These are phyloP conservation scores for Amphiura filiformis DNA, from an alignment of 35 echinoderm and acorn worm genomes.

Conservation along the genomic window DNA sequence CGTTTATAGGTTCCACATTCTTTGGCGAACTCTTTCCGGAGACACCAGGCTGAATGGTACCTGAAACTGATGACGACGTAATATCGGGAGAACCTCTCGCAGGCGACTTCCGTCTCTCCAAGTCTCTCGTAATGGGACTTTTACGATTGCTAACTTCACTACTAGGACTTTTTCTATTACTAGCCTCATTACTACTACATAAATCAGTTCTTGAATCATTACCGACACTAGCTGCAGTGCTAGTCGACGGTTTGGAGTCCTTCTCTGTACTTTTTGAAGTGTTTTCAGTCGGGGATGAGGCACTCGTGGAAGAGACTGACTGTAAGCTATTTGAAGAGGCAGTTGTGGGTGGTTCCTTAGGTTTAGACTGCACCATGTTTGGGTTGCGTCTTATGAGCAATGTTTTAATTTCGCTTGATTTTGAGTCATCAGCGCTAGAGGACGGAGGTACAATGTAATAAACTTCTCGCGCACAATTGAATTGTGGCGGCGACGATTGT, in stretches of 20 bases:
- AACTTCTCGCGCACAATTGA: slow-evolving; percentile 41
- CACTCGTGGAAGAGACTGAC: slow-evolving; percentile 71
- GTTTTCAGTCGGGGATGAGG: slow-evolving; percentile 35
- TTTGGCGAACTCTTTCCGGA: slow-evolving; percentile 48
- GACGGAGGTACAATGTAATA: slow-evolving; percentile 94
- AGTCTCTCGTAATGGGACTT: slow-evolving; percentile 49
- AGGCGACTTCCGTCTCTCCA: slow-evolving; percentile 47
- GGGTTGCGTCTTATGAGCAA: slow-evolving; percentile 48
- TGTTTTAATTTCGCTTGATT: slow-evolving; percentile 73
- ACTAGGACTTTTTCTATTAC: slow-evolving; percentile 11
- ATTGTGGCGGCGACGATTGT: slow-evolving; percentile 41
- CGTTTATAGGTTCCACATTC: slow-evolving; percentile 12
- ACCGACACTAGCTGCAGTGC: not conserved
- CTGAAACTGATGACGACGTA: slow-evolving; percentile 47
- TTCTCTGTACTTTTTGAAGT: slow-evolving; percentile 17
- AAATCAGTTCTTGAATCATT: slow-evolving; percentile 18
- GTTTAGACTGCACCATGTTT: slow-evolving; percentile 31
- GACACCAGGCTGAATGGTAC: slow-evolving; percentile 25
- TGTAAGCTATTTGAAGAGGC: not conserved
- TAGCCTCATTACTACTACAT: slow-evolving; percentile 8
- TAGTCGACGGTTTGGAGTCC: not conserved
- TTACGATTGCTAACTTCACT: slow-evolving; percentile 23
- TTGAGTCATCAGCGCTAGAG: slow-evolving; percentile 59
- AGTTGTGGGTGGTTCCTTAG: slow-evolving; percentile 44
- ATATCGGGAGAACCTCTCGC: slow-evolving; percentile 70